A percentile compares a stretch with the other conserved stretches of the same genome.
Evolutionary conservation across 2,113 vertebrate genomes (phyloP).

Genomic region (Sitta europaea): DNA sequence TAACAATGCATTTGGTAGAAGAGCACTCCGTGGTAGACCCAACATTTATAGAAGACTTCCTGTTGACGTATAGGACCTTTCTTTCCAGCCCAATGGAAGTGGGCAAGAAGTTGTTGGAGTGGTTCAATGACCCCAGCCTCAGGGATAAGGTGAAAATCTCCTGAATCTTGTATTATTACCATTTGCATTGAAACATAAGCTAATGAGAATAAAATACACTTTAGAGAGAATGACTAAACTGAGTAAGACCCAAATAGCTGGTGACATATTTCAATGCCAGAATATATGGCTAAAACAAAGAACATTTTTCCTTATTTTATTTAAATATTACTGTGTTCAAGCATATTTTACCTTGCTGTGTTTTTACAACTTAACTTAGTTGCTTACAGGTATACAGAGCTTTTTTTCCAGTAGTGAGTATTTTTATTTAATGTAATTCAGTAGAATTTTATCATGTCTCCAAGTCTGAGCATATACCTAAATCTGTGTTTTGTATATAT

Average conservation of each 20-base stretch:
- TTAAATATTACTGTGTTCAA: background rate
- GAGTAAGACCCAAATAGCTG: background rate
- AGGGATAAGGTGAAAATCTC: conserved; percentile 91
- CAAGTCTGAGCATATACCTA: background rate
- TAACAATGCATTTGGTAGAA: conserved; percentile 98
- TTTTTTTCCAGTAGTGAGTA: background rate
- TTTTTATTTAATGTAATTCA: background rate
- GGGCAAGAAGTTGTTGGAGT: conserved; percentile 97
- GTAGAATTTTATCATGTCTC: background rate
- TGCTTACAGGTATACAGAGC: background rate
- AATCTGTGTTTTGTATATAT: background rate
- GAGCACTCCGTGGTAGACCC: conserved; percentile 98
- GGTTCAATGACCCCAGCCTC: conserved; percentile 99
- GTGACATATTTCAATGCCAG: background rate
- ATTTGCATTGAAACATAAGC: background rate
- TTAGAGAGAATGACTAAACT: background rate
- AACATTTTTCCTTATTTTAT: background rate
- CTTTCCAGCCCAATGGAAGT: conserved; percentile 98
- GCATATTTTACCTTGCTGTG: background rate
- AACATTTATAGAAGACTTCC: conserved; percentile 98
- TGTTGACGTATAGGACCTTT: conserved; percentile 96
- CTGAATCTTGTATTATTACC: background rate
- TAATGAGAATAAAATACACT: background rate
- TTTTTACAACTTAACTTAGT: background rate
- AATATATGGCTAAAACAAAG: background rate